These are phyloP conservation scores for Chrysemys picta DNA, from an alignment of 2,113 vertebrate species.

Conservation along the genomic window DNA sequence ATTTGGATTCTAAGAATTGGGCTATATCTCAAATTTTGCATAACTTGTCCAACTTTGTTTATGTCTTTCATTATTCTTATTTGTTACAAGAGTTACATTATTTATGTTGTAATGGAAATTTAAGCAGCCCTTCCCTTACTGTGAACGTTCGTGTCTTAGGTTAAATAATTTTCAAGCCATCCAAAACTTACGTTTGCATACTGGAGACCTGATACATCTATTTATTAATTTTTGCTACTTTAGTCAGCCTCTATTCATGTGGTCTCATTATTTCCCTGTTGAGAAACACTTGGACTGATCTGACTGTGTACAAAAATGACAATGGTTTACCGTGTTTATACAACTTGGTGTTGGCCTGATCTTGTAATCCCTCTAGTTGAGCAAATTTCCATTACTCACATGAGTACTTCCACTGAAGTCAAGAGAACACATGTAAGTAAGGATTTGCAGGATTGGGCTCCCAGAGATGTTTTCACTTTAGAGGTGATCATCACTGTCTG, in stretches of 20 bases:
- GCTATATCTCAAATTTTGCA: neutral
- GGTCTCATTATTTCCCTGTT: conserved; percentile 1
- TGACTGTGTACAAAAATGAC: neutral
- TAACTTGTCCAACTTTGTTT: conserved; percentile 32
- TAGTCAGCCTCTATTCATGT: neutral
- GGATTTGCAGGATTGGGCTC: conserved; percentile 4
- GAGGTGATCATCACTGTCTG: conserved; percentile 10
- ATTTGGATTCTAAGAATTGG: conserved; percentile 5
- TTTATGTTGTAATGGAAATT: conserved; percentile 63
- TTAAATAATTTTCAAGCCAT: conserved; percentile 38
- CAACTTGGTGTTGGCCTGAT: conserved; percentile 1
- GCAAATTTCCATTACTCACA: neutral
- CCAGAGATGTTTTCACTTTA: neutral
- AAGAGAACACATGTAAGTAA: neutral
- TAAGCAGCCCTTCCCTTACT: conserved; percentile 42
- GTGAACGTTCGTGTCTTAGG: neutral
- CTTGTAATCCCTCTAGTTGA: conserved; percentile 29
- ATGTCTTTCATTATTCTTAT: conserved; percentile 34
- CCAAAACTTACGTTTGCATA: conserved; percentile 25
- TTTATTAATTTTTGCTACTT: conserved; percentile 60
- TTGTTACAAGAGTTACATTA: conserved; percentile 67
- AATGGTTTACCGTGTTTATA: conserved; percentile 54
- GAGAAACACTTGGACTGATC: neutral
- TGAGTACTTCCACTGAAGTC: neutral
- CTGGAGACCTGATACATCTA: conserved; percentile 31